These are phyloP conservation scores for Hormaphis cornu DNA, from an alignment of 1,140 invertebrate species.

Conservation along the genomic window DNA sequence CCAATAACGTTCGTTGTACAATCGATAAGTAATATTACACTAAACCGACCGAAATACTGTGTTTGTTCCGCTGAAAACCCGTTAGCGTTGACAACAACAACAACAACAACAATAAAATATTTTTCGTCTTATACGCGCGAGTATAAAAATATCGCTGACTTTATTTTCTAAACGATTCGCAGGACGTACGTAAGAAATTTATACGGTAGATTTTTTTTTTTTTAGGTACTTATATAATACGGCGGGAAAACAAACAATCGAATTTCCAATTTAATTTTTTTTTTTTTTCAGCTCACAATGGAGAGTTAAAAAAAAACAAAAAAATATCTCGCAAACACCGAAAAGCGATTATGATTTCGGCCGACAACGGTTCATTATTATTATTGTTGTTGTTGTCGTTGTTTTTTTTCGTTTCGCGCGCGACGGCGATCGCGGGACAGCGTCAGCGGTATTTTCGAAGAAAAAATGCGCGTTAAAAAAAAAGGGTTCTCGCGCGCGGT, in stretches of 20 bases:
- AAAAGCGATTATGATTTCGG: too few species aligned
- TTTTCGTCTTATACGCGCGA: background rate
- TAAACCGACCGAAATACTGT: background rate
- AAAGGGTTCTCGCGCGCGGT: background rate
- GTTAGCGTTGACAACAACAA: too few species aligned
- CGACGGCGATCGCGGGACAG: background rate
- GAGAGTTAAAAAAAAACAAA: background rate
- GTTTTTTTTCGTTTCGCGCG: too few species aligned
- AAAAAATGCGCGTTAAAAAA: background rate
- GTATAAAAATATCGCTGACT: constrained; percentile 8
- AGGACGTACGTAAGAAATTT: background rate
- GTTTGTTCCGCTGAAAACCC: background rate
- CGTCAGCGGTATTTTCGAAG: background rate
- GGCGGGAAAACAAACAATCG: background rate
- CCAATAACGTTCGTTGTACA: too few species aligned
- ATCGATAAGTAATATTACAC: too few species aligned
- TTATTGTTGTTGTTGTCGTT: too few species aligned
- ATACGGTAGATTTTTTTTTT: background rate
- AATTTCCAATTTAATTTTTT: background rate
- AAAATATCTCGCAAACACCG: background rate
- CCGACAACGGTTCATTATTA: too few species aligned
- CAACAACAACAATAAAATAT: background rate
- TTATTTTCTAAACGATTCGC: background rate
- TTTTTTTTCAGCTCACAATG: background rate
- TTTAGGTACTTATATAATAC: too few species aligned